These are phyloP conservation scores for Brachionus sp. DNA, from an alignment of 1,140 invertebrate genomes.

Conservation along the genomic window DNA sequence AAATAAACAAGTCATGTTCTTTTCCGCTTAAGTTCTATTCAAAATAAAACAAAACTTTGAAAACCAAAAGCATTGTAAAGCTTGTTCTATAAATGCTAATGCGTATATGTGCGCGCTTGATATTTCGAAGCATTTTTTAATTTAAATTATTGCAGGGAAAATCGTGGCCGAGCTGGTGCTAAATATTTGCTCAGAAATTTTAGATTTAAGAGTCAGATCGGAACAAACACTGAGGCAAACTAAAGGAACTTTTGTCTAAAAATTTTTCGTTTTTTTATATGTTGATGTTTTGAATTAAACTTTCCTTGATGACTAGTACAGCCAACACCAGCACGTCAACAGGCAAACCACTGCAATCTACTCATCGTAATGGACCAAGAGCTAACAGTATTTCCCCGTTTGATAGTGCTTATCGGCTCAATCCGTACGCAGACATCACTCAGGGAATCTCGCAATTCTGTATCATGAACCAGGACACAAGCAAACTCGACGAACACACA, in stretches of 20 bases:
- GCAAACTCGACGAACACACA: background rate
- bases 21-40: background rate
- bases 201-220: background rate
- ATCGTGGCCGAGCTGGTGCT: background rate
- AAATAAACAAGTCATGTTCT: background rate
- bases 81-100: background rate
- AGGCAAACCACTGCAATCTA: background rate
- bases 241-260: slow-evolving; percentile 7
- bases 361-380: background rate
- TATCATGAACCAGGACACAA: background rate
- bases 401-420: background rate
- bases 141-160: background rate
- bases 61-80: background rate
- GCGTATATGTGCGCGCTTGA: slow-evolving; percentile 11
- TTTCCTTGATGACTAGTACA: slow-evolving; percentile 33
- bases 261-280: slow-evolving; percentile 36
- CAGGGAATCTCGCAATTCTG: background rate
- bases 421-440: background rate
- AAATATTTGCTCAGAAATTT: slow-evolving; percentile 22
- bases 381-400: background rate
- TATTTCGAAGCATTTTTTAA: slow-evolving; percentile 15
- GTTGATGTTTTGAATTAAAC: slow-evolving; percentile 25
- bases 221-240: background rate
- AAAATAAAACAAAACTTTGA: background rate
- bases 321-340: slow-evolving; percentile 24